Evolutionary conservation across 2,113 vertebrate genomes (phyloP).

Genomic region (Mola mola): DNA sequence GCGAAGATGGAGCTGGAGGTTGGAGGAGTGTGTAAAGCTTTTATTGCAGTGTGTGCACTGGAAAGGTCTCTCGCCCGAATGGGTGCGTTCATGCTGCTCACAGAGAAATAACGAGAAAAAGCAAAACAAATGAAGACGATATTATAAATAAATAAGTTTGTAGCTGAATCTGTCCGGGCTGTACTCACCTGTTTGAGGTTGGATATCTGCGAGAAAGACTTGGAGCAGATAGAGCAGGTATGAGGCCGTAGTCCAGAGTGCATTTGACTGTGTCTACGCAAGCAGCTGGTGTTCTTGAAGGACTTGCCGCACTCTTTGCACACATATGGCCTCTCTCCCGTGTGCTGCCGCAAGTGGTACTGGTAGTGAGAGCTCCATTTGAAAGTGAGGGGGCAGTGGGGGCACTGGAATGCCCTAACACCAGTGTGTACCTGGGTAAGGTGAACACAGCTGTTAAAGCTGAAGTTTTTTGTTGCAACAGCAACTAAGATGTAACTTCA

Average conservation of each 20-base stretch:
- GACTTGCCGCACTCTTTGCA: constrained; percentile 92
- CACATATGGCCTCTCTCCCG: constrained; percentile 89
- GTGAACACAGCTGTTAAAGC: background rate
- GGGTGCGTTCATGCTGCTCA: constrained; percentile 88
- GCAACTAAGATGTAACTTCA: constrained; percentile 1
- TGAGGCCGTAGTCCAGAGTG: constrained; percentile 91
- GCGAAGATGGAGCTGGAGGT: constrained; percentile 89
- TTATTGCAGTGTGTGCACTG: constrained; percentile 85
- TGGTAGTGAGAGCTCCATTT: constrained; percentile 96
- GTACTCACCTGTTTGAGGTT: constrained; percentile 85
- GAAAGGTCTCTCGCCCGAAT: constrained; percentile 89
- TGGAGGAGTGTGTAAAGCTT: constrained; percentile 90
- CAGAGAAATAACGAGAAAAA: constrained; percentile 1
- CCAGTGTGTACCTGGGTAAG: constrained; percentile 87
- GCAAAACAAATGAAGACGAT: background rate
- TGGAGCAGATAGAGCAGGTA: constrained; percentile 87
- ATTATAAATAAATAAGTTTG: background rate
- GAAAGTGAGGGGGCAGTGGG: constrained; percentile 90
- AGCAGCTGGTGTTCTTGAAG: constrained; percentile 92
- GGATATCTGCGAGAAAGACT: constrained; percentile 91
- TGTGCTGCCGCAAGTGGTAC: constrained; percentile 92
- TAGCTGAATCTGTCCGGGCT: background rate
- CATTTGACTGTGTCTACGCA: constrained; percentile 90
- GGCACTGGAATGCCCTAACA: constrained; percentile 90
- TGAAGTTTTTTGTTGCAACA: constrained; percentile 8